phyloP scores from a whole-genome alignment of 2,888 invertebrate genomes.

The Epirrita christyi region DNA sequence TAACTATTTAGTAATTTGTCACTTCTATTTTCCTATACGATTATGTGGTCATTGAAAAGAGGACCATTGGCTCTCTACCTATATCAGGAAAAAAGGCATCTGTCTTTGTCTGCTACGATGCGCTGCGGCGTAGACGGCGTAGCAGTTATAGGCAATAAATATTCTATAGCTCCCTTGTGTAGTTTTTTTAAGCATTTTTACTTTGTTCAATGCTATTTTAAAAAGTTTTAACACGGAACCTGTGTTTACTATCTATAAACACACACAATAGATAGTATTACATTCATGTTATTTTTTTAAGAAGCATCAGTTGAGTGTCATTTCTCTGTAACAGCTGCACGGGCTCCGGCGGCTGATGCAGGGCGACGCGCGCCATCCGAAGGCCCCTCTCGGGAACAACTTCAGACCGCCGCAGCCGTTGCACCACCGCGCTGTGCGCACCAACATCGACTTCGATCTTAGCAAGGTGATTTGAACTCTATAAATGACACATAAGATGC shows the following conservation, averaged over 20 bases:
- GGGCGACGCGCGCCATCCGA: conserved; percentile 93
- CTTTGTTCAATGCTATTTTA: too few species aligned
- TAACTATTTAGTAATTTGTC: background rate
- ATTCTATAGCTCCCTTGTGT: too few species aligned
- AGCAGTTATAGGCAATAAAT: too few species aligned
- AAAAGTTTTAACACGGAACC: too few species aligned
- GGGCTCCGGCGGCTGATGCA: conserved; percentile 94
- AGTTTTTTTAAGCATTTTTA: too few species aligned
- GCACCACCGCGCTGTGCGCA: conserved; percentile 96
- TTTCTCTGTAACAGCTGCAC: conserved; percentile 86
- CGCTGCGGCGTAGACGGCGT: conserved; percentile 2
- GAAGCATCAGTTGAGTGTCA: conserved; percentile 40
- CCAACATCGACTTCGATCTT: conserved; percentile 97
- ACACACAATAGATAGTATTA: background rate
- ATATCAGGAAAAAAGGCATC: too few species aligned
- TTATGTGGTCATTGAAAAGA: too few species aligned
- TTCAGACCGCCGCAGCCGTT: conserved; percentile 96
- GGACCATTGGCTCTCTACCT: too few species aligned
- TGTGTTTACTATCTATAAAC: background rate
- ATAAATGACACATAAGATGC: background rate
- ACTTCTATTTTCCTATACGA: too few species aligned
- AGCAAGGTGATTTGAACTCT: conserved; percentile 85
- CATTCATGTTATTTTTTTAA: conserved; percentile 10
- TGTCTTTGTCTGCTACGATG: background rate
- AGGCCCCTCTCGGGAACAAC: conserved; percentile 97